Conservation (phyloP, 2,888 invertebrate genomes). For the Rhagophthalmus giganteus region DNA sequence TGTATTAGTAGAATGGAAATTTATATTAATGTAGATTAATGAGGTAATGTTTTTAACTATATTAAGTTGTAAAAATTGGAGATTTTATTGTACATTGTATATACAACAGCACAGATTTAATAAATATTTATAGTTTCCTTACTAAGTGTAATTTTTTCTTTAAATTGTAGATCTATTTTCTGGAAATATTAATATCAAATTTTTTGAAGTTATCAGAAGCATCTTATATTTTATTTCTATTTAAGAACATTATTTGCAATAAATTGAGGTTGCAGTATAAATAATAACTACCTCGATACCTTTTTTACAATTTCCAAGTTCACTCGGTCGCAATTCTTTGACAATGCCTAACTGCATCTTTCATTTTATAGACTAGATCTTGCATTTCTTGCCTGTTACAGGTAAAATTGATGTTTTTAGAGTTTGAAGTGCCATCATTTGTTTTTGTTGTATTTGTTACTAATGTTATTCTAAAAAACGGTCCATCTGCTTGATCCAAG, state of each 20-base stretch:
- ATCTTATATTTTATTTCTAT: too few species aligned
- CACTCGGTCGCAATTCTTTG: slow-evolving; percentile 55
- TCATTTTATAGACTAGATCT: slow-evolving; percentile 68
- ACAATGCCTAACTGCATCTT: slow-evolving; percentile 66
- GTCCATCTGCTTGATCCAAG: slow-evolving; percentile 47
- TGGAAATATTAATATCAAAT: too few species aligned
- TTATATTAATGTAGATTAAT: slow-evolving; percentile 28
- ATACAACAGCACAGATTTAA: slow-evolving; percentile 54
- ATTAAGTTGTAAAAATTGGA: slow-evolving; percentile 48
- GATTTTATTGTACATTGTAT: slow-evolving; percentile 54
- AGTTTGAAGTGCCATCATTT: slow-evolving; percentile 52
- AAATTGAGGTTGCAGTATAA: too few species aligned
- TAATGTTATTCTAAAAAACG: slow-evolving; percentile 49
- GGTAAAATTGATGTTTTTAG: slow-evolving; percentile 61
- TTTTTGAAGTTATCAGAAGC: too few species aligned
- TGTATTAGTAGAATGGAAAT: slow-evolving; percentile 24
- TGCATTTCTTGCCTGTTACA: slow-evolving; percentile 67
- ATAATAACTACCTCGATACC: too few species aligned
- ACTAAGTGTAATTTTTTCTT: slow-evolving; percentile 1
- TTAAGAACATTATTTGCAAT: too few species aligned
- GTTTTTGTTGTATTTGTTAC: slow-evolving; percentile 45
- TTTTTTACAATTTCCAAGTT: neutral
- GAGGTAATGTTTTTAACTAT: slow-evolving; percentile 25
- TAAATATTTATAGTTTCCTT: slow-evolving; percentile 53
- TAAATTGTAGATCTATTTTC: too few species aligned